These are phyloP conservation scores for Crambe crambe DNA, from an alignment of 37 sponge, comb jelly and placozoan species.

Conservation along the genomic window DNA sequence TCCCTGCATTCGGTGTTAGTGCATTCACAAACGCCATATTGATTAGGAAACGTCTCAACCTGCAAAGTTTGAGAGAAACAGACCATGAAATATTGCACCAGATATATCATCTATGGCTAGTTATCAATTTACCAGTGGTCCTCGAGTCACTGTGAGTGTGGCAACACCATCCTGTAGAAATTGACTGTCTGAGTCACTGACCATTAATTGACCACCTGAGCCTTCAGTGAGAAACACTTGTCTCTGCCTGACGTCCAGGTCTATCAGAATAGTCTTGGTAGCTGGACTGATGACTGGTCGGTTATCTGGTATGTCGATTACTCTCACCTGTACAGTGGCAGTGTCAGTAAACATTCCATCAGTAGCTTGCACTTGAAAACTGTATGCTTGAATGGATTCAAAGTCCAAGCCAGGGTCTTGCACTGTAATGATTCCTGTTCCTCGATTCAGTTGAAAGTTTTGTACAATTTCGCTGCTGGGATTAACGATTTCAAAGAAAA, in stretches of 20 bases:
- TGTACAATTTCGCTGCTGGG: background rate
- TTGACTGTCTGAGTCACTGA: constrained; percentile 31
- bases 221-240: constrained; percentile 19
- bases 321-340: constrained; percentile 32
- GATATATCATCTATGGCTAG: no score
- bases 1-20: background rate
- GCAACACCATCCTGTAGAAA: constrained; percentile 5
- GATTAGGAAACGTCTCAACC: constrained; percentile 29
- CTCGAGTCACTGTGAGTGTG: background rate
- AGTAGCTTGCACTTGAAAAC: constrained; percentile 13
- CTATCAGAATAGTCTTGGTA: constrained; percentile 7
- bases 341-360: constrained; percentile 17
- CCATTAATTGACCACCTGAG: constrained; percentile 20
- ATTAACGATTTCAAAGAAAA: constrained; percentile 33
- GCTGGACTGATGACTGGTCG: constrained; percentile 51
- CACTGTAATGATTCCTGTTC: constrained; percentile 37
- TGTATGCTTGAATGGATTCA: background rate
- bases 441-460: constrained; percentile 33
- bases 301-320: constrained; percentile 59
- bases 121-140: constrained; percentile 6
- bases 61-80: constrained; percentile 1
- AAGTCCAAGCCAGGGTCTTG: constrained; percentile 13
- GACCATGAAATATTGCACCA: no score
- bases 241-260: constrained; percentile 36
- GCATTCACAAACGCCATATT: constrained; percentile 44